phyloP scores from a whole-genome alignment of 2,797 vertebrate genomes.

The Peromyscus aztecus region DNA sequence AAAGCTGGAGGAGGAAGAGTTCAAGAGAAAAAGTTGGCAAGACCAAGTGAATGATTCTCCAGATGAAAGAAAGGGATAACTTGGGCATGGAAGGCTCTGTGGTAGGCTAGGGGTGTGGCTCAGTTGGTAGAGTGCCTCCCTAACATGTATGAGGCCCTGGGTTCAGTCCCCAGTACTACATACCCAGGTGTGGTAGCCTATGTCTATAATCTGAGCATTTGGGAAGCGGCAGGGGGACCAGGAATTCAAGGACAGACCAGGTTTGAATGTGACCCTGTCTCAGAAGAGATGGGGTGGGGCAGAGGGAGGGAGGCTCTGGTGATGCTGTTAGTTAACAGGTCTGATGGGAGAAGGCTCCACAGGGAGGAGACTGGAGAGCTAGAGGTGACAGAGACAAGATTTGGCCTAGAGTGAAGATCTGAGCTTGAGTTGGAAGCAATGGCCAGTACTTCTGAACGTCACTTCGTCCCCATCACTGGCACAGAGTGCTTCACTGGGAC shows the following conservation, averaged over 20 bases:
- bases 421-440: not conserved
- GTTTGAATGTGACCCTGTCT: not conserved
- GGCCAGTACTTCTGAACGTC: not conserved
- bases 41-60: not conserved
- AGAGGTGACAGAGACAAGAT: not conserved
- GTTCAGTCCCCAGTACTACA: not conserved
- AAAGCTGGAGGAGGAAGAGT: not conserved
- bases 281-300: not conserved
- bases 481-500: not conserved
- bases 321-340: not conserved
- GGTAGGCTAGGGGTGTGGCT: not conserved
- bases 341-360: not conserved
- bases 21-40: conserved; percentile 42
- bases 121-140: not conserved
- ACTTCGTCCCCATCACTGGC: not conserved
- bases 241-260: not conserved
- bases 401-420: not conserved
- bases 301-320: not conserved
- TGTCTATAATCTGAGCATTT: not conserved
- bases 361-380: not conserved
- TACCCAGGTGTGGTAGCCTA: too few relatives aligned
- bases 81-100: not conserved
- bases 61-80: not conserved
- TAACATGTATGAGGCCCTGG: not conserved
- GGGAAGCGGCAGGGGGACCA: not conserved